Percentiles rank a stretch among this genome's conserved stretches.
Evolutionary conservation across 2,797 vertebrate genomes (phyloP).

Genomic region (Tarsius wallacei): DNA sequence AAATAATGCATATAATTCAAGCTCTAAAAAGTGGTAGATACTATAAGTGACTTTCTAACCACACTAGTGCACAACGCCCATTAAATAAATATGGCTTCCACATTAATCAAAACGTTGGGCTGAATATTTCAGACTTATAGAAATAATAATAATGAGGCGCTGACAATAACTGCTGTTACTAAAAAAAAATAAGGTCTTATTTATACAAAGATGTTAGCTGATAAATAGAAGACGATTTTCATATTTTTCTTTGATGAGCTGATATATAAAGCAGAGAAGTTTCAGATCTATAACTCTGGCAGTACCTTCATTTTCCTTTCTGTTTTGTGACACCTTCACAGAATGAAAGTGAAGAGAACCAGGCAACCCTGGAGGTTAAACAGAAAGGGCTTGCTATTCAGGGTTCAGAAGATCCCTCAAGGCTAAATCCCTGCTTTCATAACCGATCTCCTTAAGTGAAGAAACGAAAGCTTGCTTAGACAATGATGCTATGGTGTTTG

Average conservation of each 20-base stretch:
- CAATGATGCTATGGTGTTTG: accelerated
- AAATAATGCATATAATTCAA: accelerated
- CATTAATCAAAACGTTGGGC: accelerated
- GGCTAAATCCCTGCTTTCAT: background rate
- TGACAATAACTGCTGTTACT: background rate
- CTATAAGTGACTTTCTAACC: background rate
- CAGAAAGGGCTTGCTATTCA: background rate
- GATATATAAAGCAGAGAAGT: background rate
- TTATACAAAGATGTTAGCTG: background rate
- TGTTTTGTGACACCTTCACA: background rate
- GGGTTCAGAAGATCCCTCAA: background rate
- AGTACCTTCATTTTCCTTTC: background rate
- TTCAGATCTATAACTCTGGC: background rate
- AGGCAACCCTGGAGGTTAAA: background rate
- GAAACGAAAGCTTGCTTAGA: background rate
- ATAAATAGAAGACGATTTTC: background rate
- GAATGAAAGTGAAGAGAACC: slow-evolving; percentile 13
- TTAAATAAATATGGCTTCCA: background rate
- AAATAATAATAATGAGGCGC: background rate
- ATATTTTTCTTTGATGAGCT: background rate
- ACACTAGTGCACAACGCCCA: background rate
- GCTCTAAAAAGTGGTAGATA: background rate
- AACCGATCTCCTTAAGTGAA: background rate
- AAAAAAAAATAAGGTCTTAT: background rate
- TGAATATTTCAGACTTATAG: background rate